Evolutionary conservation across 2,888 invertebrate genomes (phyloP).

Genomic region (Ptychoptera albimana): DNA sequence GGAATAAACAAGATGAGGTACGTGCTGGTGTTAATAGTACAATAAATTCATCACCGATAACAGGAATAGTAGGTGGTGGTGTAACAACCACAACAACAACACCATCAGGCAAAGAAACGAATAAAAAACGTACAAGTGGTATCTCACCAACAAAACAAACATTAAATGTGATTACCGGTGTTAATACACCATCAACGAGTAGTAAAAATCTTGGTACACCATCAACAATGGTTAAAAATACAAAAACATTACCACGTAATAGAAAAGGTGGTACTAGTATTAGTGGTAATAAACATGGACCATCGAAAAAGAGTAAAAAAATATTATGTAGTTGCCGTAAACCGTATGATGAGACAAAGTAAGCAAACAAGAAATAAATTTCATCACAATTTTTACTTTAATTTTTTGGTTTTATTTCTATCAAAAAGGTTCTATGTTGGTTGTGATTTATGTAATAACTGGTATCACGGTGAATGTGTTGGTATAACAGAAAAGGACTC

Average conservation of each 20-base stretch:
- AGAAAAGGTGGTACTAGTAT: background rate
- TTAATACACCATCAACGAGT: too few species aligned
- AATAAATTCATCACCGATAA: background rate
- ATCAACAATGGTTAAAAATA: constrained; percentile 18
- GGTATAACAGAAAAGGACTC: constrained; percentile 86
- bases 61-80: background rate
- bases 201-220: background rate
- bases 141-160: too few species aligned
- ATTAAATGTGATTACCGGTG: too few species aligned
- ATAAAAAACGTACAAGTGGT: constrained; percentile 41
- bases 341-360: constrained; percentile 91
- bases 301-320: constrained; percentile 50
- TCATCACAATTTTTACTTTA: background rate
- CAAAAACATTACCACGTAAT: constrained; percentile 13
- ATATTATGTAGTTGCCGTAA: constrained; percentile 84
- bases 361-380: constrained; percentile 18
- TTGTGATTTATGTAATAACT: constrained; percentile 93
- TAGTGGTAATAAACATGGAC: too few species aligned
- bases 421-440: constrained; percentile 78
- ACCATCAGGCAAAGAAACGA: constrained; percentile 47
- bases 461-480: constrained; percentile 97
- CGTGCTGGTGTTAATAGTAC: constrained; percentile 2
- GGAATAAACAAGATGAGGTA: constrained; percentile 8
- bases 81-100: background rate
- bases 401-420: background rate